Conservation (phyloP, 2,797 vertebrate genomes). For the Avahi laniger region DNA sequence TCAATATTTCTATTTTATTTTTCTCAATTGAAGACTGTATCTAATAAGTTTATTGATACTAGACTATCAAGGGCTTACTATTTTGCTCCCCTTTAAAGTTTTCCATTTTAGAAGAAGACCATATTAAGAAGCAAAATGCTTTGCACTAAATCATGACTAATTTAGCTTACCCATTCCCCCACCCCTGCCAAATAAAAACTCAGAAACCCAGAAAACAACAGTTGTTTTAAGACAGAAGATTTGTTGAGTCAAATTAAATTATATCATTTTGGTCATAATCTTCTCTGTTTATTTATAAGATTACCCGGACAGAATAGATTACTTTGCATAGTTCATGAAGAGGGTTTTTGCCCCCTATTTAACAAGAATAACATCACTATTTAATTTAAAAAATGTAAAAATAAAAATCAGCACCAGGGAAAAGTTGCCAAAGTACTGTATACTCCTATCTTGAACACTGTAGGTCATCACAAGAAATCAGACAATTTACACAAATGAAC, state of each 20-base stretch:
- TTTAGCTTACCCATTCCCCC: neutral
- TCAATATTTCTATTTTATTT: neutral
- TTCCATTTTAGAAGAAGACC: constrained; percentile 19
- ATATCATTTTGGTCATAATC: neutral
- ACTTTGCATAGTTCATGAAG: neutral
- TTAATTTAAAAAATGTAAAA: constrained; percentile 23
- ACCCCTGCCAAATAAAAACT: neutral
- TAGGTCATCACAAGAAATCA: neutral
- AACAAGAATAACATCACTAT: neutral
- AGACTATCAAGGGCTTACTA: neutral
- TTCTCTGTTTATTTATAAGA: neutral
- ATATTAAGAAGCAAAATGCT: neutral
- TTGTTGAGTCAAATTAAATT: neutral
- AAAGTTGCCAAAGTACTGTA: neutral
- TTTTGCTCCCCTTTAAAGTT: neutral
- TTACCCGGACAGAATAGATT: neutral
- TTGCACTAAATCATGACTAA: neutral
- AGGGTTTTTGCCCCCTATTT: neutral
- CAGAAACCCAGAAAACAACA: neutral
- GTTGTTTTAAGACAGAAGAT: neutral
- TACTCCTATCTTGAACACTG: neutral
- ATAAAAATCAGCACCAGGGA: neutral
- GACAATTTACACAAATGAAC: neutral
- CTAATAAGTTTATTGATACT: neutral
- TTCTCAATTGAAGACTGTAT: neutral